Conservation (phyloP, 2,888 invertebrate species). For the Toxonevra muliebris region DNA sequence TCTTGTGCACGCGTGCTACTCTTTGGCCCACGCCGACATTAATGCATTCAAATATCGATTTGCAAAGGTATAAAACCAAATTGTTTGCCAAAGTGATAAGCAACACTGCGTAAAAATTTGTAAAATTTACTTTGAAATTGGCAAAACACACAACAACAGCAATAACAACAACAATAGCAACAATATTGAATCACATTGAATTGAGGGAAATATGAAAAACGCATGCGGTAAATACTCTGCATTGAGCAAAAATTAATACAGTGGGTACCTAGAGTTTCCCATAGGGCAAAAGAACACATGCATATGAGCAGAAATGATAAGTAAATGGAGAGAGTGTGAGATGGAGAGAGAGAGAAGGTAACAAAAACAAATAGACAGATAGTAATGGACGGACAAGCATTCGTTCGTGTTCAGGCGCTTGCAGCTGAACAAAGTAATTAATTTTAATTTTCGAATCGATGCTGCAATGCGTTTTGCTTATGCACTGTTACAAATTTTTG, state of each 20-base stretch:
- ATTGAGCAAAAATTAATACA: too few relatives aligned
- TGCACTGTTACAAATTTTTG: neutral
- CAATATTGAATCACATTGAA: neutral
- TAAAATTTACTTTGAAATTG: neutral
- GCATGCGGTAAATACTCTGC: slow-evolving; percentile 3
- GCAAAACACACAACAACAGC: slow-evolving; percentile 19
- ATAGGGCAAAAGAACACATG: too few relatives aligned
- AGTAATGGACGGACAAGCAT: too few relatives aligned
- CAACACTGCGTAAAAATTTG: too few relatives aligned
- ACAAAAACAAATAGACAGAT: too few relatives aligned
- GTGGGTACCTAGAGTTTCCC: too few relatives aligned
- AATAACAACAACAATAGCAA: slow-evolving; percentile 26
- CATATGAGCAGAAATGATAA: too few relatives aligned
- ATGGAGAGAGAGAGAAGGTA: neutral
- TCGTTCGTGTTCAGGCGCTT: neutral
- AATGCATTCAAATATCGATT: slow-evolving; percentile 7
- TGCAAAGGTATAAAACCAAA: neutral
- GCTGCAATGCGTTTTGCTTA: neutral
- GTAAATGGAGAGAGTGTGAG: neutral
- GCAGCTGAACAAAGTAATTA: slow-evolving; percentile 28
- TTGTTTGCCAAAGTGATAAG: too few relatives aligned
- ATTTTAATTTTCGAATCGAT: slow-evolving; percentile 28
- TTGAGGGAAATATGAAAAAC: slow-evolving; percentile 13
- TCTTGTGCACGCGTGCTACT: slow-evolving; percentile 29
- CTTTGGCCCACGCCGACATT: slow-evolving; percentile 21